These are phyloP conservation scores for Hydroisotoma schaefferi DNA, from an alignment of 2,888 invertebrate species.

Conservation along the genomic window DNA sequence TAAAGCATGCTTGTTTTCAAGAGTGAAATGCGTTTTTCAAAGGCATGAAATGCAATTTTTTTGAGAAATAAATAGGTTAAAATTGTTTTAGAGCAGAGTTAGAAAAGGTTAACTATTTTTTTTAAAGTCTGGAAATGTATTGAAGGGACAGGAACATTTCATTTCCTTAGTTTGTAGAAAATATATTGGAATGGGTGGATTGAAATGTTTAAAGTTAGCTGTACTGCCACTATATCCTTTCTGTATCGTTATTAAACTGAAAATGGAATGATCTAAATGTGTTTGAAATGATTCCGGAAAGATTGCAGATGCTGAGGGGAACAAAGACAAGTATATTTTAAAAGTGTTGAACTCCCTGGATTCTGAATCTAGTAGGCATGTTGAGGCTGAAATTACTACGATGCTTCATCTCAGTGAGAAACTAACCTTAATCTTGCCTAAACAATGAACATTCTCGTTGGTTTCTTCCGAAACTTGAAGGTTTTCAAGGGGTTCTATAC, in stretches of 20 bases:
- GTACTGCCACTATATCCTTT: not conserved
- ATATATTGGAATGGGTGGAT: no score
- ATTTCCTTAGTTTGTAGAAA: no score
- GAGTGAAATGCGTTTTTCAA: no score
- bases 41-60: slow-evolving; percentile 36
- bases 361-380: slow-evolving; percentile 63
- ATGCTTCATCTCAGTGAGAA: slow-evolving; percentile 65
- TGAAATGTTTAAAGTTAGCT: not conserved
- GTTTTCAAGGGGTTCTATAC: no score
- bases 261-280: slow-evolving; percentile 9
- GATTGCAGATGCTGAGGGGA: slow-evolving; percentile 5
- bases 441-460: slow-evolving; percentile 6
- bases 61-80: not conserved
- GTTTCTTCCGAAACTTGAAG: no score
- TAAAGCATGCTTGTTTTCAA: no score
- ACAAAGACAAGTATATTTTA: slow-evolving; percentile 57
- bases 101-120: not conserved
- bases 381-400: slow-evolving; percentile 72
- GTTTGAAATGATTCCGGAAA: slow-evolving; percentile 19
- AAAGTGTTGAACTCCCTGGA: slow-evolving; percentile 82
- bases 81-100: not conserved
- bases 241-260: not conserved
- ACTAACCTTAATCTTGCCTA: not conserved
- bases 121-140: no score
- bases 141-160: no score